Base-by-base conservation (phyloP, 2,797 vertebrate species). In the Fistularia tabacaria region DNA sequence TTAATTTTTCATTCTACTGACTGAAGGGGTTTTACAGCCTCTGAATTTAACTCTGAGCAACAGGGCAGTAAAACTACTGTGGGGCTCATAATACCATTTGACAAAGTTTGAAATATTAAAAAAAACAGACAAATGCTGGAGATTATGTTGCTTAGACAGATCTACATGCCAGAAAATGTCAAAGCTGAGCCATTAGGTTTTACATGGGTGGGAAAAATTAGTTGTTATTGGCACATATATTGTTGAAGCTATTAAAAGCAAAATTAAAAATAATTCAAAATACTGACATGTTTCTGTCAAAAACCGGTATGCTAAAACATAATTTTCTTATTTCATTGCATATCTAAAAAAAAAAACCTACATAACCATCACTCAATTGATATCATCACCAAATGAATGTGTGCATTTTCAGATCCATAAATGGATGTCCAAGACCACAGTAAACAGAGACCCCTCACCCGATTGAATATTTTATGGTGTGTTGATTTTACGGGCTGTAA, bases 221-320 rank as follows among this genome's bases (percentile, higher is more conserved):
- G 25, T 25, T 25, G 25, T 25, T 25, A 25, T 25, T 25, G 25
- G 25, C 25, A 25, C 25, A 25, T 73, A 74, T 79, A 86, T 83
- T 81, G 82, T 86, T 78, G 77, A 70, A 60, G 37, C 63, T 69
- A 56, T 65, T 61, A 77, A 14, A 12, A 55, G 57, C 70, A 10
- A 51, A 51, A 39, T 67, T 3, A 12, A 42, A 10, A 11, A 46
- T 46, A 11, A 55, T 8, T 5, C 14, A 12, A 43, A n/a, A n/a
- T 38, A 49, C 40, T 43, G 15, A 36, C n/a, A 10, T 8, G 1
- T 13, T 47, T 67, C 25, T 25, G 25, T 25, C 25, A 25, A 25
- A 25, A 25, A 25, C 25, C 25, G 25, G 25, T 25, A 25, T 25
- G 25, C 25, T 25, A 25, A 25, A n/a, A 25, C 25, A 25, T 25